A percentile compares a stretch with the other conserved stretches of the same genome.
Conservation (phyloP, 2,797 vertebrate species). For the Thripadectes ignobilis region DNA sequence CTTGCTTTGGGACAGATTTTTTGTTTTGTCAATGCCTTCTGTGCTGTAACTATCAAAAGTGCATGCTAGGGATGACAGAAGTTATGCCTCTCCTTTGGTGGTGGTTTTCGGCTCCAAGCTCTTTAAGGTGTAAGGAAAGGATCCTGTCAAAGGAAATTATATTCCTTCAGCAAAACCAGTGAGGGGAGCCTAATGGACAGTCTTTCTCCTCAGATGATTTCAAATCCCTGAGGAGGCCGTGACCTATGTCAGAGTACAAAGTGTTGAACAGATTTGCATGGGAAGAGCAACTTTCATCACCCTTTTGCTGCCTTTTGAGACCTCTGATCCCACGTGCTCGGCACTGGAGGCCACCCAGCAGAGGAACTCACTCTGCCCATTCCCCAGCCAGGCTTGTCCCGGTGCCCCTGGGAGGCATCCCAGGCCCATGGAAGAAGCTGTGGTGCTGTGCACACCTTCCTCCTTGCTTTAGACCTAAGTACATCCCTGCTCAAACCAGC, state of each 20-base stretch:
- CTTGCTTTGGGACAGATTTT: not conserved
- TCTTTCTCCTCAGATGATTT: not conserved
- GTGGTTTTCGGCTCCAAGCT: not conserved
- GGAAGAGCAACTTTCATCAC: not conserved
- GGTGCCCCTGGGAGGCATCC: accelerated
- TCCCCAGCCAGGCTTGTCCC: not conserved
- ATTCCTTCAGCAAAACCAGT: not conserved
- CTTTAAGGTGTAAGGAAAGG: not conserved
- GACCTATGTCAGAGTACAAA: not conserved
- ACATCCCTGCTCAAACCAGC: not conserved
- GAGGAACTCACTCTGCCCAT: not conserved
- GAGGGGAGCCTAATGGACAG: not conserved
- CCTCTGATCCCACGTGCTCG: not conserved
- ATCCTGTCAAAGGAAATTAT: not conserved
- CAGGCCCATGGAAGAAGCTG: accelerated
- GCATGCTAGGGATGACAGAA: not conserved
- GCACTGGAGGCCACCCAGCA: accelerated
- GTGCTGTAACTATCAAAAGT: not conserved
- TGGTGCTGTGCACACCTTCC: not conserved
- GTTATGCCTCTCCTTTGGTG: not conserved
- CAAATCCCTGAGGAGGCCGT: not conserved
- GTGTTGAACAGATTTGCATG: not conserved
- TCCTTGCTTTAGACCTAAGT: not conserved
- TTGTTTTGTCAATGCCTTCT: not conserved
- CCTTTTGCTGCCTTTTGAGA: not conserved